Conservation (phyloP, 2,113 vertebrate genomes). For the Ursus arctos region DNA sequence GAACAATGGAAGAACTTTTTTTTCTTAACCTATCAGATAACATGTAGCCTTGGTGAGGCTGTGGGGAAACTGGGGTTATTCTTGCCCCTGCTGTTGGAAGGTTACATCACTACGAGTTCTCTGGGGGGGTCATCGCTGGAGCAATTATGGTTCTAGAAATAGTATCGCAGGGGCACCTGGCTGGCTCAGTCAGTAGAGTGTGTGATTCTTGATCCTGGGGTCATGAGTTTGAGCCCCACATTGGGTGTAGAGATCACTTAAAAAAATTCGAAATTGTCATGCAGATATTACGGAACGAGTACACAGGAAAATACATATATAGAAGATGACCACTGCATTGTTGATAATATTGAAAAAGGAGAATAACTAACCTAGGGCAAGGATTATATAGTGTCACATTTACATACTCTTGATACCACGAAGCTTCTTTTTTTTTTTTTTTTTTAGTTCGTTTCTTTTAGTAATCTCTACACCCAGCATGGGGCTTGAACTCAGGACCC, state of each 20-base stretch:
- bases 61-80: neutral
- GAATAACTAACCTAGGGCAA: neutral
- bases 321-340: neutral
- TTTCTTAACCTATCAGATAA: neutral
- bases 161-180: neutral
- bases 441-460: neutral
- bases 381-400: neutral
- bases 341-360: neutral
- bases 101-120: neutral
- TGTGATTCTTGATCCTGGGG: neutral
- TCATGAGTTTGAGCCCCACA: neutral
- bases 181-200: neutral
- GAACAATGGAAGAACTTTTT: neutral
- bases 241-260: neutral
- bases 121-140: neutral
- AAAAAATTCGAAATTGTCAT: neutral
- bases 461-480: neutral
- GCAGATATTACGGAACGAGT: neutral
- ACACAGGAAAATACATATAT: neutral
- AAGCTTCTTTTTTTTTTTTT: neutral
- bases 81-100: neutral
- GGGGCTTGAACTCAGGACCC: neutral
- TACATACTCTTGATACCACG: neutral
- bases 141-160: neutral
- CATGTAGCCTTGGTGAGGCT: neutral